These are phyloP conservation scores for Trachurus trachurus DNA, from an alignment of 2,797 vertebrate species.

Conservation along the genomic window DNA sequence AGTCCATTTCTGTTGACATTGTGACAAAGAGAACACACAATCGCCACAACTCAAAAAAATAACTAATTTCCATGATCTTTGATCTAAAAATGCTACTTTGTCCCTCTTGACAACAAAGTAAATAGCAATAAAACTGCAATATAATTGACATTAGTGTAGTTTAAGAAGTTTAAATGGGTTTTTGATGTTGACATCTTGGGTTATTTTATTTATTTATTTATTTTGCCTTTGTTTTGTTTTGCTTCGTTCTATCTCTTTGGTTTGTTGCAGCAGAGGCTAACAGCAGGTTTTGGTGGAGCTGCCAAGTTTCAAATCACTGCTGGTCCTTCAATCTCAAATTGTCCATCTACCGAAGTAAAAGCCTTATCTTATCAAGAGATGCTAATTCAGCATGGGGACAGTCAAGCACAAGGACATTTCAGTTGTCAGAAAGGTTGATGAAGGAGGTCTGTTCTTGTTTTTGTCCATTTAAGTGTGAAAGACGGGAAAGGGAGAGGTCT, in stretches of 20 bases:
- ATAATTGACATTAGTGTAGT: neutral
- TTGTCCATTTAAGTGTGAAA: constrained; percentile 18
- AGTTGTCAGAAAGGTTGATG: constrained; percentile 5
- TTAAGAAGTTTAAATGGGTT: neutral
- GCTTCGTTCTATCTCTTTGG: neutral
- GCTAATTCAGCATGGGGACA: neutral
- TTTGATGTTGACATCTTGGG: no score
- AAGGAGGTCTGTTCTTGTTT: constrained; percentile 8
- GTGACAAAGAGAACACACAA: neutral
- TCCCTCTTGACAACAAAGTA: neutral
- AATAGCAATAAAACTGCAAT: neutral
- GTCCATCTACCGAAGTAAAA: constrained; percentile 2
- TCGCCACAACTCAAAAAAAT: neutral
- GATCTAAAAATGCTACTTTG: neutral
- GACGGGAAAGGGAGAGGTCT: neutral
- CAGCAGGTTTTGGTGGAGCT: neutral
- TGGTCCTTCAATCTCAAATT: constrained; percentile 1
- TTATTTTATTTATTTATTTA: no score
- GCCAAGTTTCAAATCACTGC: neutral
- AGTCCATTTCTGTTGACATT: neutral
- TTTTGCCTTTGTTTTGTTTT: no score
- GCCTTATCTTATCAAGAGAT: no score
- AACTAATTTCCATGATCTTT: neutral
- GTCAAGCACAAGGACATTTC: constrained; percentile 23
- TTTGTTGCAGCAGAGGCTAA: constrained; percentile 8